These are phyloP conservation scores for Biston betularia DNA, from an alignment of 2,888 invertebrate species.

Conservation along the genomic window DNA sequence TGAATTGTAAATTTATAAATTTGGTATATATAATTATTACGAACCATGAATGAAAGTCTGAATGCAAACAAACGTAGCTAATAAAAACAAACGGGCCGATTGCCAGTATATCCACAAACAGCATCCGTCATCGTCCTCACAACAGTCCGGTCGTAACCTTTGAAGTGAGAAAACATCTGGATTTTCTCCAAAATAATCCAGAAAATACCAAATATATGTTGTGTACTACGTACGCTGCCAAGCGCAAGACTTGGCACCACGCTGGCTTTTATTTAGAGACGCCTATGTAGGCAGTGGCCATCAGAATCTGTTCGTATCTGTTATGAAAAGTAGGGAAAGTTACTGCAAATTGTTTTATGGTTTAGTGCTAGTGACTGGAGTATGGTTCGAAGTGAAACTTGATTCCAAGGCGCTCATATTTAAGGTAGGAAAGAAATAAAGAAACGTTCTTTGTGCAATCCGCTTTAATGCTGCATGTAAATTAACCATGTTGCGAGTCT, in stretches of 20 bases:
- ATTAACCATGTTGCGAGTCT: too few relatives aligned
- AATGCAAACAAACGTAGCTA: constrained; percentile 13
- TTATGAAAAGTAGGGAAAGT: constrained; percentile 46
- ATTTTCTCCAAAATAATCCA: constrained; percentile 52
- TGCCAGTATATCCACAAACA: constrained; percentile 20
- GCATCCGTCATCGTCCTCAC: constrained; percentile 14
- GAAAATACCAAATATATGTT: constrained; percentile 27
- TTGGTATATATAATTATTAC: too few relatives aligned
- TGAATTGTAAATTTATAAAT: too few relatives aligned
- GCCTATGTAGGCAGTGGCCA: constrained; percentile 16
- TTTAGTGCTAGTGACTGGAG: constrained; percentile 45
- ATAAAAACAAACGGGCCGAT: not conserved
- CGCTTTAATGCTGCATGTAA: too few relatives aligned
- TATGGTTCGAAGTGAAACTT: constrained; percentile 51
- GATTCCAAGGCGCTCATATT: constrained; percentile 34
- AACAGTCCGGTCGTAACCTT: constrained; percentile 30
- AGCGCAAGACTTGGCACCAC: constrained; percentile 36
- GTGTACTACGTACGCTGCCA: constrained; percentile 38
- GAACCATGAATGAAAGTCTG: constrained; percentile 12
- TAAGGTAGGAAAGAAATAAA: constrained; percentile 39
- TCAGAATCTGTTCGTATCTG: constrained; percentile 32
- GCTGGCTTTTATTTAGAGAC: constrained; percentile 40
- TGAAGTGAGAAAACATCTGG: constrained; percentile 25
- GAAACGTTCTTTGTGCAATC: not conserved
- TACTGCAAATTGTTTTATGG: constrained; percentile 45